A percentile compares a stretch with the other conserved stretches of the same genome.
Conservation (phyloP, 1,140 invertebrate species). For the Idris sp. region DNA sequence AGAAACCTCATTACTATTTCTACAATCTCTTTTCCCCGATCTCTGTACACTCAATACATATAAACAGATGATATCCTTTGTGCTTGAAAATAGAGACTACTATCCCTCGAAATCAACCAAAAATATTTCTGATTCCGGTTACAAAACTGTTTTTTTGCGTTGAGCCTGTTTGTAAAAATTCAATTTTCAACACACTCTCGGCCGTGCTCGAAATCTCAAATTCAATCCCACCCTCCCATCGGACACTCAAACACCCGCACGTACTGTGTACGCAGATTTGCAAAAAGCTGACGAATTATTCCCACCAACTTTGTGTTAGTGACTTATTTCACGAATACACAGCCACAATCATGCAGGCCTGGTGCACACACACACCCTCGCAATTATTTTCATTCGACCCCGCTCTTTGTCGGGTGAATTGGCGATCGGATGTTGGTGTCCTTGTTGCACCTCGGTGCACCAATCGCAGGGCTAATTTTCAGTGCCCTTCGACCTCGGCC, state of each 20-base stretch:
- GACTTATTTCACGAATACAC: constrained; percentile 38
- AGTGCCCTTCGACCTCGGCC: constrained; percentile 57
- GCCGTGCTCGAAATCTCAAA: constrained; percentile 29
- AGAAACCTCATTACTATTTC: no score
- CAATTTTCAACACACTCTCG: constrained; percentile 13
- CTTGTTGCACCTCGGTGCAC: constrained; percentile 25
- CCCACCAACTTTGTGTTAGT: constrained; percentile 7
- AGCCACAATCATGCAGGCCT: not conserved
- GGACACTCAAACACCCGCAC: constrained; percentile 20
- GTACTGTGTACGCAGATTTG: constrained; percentile 42
- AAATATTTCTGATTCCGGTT: not conserved
- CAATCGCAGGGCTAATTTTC: constrained; percentile 54
- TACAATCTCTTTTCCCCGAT: no score
- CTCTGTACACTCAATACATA: no score
- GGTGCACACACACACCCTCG: constrained; percentile 1
- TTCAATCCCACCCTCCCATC: constrained; percentile 7
- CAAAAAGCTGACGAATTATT: constrained; percentile 55
- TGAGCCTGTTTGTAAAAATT: constrained; percentile 31
- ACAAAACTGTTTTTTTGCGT: constrained; percentile 4
- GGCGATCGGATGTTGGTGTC: constrained; percentile 5
- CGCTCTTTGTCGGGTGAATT: constrained; percentile 1
- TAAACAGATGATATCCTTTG: no score
- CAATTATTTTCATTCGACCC: constrained; percentile 12
- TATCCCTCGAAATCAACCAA: not conserved
- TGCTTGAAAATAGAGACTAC: not conserved